Conservation (phyloP, 2,888 invertebrate genomes). For the Pollenia angustigena region DNA sequence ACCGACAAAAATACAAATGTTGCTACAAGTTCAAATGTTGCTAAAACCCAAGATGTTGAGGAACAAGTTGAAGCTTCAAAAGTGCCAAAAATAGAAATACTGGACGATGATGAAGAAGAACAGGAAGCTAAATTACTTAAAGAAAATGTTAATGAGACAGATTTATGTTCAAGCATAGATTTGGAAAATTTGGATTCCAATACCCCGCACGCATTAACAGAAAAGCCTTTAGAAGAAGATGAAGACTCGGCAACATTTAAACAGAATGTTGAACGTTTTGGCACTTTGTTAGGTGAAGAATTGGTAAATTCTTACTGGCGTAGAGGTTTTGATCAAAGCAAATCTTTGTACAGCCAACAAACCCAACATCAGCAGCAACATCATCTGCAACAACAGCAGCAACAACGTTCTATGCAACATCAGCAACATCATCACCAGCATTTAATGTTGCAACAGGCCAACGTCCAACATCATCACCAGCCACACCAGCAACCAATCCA, state of each 20-base stretch:
- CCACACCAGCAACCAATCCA: constrained; percentile 73
- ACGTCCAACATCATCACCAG: constrained; percentile 69
- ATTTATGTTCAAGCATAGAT: constrained; percentile 63
- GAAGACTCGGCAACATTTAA: constrained; percentile 72
- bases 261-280: constrained; percentile 88
- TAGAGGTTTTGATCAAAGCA: constrained; percentile 87
- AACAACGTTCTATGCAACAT: constrained; percentile 68
- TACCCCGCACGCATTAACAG: background rate
- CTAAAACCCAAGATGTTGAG: constrained; percentile 33
- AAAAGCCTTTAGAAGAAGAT: constrained; percentile 33
- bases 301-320: constrained; percentile 91
- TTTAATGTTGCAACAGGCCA: constrained; percentile 38
- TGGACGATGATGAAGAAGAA: constrained; percentile 73
- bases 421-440: constrained; percentile 76
- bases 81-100: constrained; percentile 76
- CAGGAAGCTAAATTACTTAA: constrained; percentile 10
- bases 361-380: constrained; percentile 65
- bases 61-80: constrained; percentile 64
- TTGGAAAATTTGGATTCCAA: constrained; percentile 68
- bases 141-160: constrained; percentile 3
- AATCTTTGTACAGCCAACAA: constrained; percentile 83
- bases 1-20: constrained; percentile 37
- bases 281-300: constrained; percentile 91
- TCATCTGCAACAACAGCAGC: constrained; percentile 78
- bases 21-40: constrained; percentile 31